A percentile compares a stretch with the other conserved stretches of the same genome.
Conservation (phyloP, 2,113 vertebrate genomes). For the Lichenostomus cassidix region DNA sequence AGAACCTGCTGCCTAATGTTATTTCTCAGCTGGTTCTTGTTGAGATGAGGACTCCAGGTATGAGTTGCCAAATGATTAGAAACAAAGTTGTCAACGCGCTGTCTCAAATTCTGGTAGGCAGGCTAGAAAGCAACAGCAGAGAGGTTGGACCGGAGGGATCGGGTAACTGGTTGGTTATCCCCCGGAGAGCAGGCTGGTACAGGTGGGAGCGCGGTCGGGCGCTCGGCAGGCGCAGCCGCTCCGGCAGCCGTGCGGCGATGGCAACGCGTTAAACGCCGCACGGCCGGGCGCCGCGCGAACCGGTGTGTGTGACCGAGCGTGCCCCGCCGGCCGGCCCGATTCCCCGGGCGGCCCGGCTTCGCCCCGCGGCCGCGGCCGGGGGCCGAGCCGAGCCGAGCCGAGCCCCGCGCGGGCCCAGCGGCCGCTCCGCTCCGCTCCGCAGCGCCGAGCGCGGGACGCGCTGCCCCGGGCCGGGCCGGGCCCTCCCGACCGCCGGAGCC, state of each 20-base stretch:
- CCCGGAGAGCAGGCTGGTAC: rapidly evolving
- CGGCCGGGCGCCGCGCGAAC: not conserved
- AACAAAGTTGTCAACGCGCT: conserved; percentile 97
- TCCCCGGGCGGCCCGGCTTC: not conserved
- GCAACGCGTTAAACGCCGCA: not conserved
- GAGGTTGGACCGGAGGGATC: rapidly evolving
- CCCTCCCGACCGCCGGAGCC: too few species aligned
- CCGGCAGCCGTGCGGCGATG: not conserved
- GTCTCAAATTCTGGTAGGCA: conserved; percentile 94
- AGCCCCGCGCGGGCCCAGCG: not conserved
- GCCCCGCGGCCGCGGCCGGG: not conserved
- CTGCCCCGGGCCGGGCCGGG: too few species aligned
- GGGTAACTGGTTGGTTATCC: rapidly evolving
- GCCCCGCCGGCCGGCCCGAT: not conserved
- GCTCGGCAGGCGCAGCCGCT: not conserved
- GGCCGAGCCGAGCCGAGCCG: too few species aligned
- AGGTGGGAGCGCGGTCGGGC: rapidly evolving
- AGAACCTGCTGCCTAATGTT: conserved; percentile 96
- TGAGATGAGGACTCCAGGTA: conserved; percentile 97
- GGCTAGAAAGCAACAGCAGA: conserved; percentile 76
- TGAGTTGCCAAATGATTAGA: conserved; percentile 96
- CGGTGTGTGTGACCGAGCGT: rapidly evolving
- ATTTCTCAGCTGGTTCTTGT: conserved; percentile 98
- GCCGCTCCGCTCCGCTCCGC: too few species aligned
- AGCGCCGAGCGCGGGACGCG: too few species aligned